Conservation (phyloP, 2,797 vertebrate genomes). For the Sebastes dallii region DNA sequence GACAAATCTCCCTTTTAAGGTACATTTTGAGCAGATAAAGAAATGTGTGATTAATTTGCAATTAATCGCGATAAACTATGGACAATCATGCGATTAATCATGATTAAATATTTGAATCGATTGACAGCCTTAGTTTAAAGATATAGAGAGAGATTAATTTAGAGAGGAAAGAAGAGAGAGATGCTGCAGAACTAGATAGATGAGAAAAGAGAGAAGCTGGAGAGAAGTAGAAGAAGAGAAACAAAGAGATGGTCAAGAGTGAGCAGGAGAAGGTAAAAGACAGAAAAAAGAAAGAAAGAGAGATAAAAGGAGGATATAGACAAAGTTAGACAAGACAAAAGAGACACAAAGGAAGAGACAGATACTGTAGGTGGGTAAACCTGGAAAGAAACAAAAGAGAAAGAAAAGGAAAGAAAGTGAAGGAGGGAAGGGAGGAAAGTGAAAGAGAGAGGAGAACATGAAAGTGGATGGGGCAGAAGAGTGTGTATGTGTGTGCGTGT, state of each 20-base stretch:
- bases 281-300: background rate
- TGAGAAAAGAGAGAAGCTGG: background rate
- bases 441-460: conserved; percentile 15
- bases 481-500: background rate
- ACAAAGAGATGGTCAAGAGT: background rate
- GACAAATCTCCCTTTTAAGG: too few species aligned
- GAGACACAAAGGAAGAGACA: background rate
- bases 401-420: background rate
- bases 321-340: background rate
- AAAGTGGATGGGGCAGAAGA: background rate
- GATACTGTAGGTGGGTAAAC: background rate
- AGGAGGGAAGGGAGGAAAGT: background rate
- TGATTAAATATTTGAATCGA: too few species aligned
- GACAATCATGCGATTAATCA: too few species aligned
- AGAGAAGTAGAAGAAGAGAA: background rate
- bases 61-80: too few species aligned
- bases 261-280: background rate
- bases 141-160: background rate
- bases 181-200: background rate
- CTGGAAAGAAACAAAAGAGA: background rate
- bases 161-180: background rate
- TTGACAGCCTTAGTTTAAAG: background rate
- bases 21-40: too few species aligned
- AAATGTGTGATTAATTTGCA: too few species aligned
- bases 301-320: background rate